phyloP scores from a whole-genome alignment of 1,140 invertebrate species.

The Pseudobourletiella spinata region DNA sequence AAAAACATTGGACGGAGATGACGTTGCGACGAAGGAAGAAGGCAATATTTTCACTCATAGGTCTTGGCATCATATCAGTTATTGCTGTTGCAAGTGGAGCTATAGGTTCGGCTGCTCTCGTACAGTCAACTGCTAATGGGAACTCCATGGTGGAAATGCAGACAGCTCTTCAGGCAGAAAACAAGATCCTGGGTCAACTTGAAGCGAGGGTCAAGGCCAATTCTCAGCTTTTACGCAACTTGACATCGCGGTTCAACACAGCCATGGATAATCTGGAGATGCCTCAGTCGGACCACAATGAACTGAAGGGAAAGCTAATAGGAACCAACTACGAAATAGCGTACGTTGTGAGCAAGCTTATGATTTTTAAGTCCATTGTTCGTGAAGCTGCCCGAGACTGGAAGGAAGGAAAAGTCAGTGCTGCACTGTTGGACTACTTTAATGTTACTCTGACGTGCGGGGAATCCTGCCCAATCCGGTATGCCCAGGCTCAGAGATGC shows the following conservation, averaged over 20 bases:
- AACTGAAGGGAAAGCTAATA: conserved; percentile 4
- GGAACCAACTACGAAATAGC: neutral
- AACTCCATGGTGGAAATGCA: neutral
- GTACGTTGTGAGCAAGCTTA: neutral
- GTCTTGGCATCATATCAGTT: neutral
- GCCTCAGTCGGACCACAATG: neutral
- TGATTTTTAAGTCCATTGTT: neutral
- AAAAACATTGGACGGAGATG: neutral
- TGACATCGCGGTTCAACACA: neutral
- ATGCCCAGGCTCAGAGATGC: neutral
- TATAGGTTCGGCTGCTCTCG: neutral
- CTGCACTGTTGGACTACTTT: conserved; percentile 7
- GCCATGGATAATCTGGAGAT: neutral
- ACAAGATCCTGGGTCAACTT: neutral
- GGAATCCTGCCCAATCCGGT: neutral
- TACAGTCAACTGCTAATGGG: neutral
- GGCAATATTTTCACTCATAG: neutral
- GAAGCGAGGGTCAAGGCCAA: neutral
- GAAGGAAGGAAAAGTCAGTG: neutral
- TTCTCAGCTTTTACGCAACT: neutral
- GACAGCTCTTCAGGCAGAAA: neutral
- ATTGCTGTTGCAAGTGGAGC: neutral
- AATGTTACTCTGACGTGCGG: conserved; percentile 13
- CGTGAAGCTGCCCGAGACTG: neutral
- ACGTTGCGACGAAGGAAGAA: neutral